Percentiles rank a stretch among this genome's conserved stretches.
These are phyloP conservation scores for Vulpes ferrilata DNA, from an alignment of 2,113 vertebrate species.

Conservation along the genomic window DNA sequence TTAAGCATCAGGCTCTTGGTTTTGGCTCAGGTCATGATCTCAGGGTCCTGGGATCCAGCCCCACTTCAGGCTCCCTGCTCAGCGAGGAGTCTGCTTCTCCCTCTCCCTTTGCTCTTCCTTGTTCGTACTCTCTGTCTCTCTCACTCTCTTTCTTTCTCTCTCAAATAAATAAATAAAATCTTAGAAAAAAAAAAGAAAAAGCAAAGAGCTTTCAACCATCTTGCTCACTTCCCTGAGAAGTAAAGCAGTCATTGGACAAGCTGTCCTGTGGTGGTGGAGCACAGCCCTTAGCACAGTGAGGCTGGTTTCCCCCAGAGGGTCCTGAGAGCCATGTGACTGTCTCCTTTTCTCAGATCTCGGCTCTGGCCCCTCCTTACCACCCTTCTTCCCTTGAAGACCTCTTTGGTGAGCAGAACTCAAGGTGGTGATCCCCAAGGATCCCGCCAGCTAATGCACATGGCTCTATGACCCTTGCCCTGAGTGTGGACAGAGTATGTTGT, in stretches of 20 bases:
- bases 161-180: not conserved
- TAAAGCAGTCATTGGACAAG: too few relatives aligned
- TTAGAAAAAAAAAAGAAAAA: not conserved
- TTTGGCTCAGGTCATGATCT: not conserved
- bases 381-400: not conserved
- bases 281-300: not conserved
- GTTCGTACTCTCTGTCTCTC: not conserved
- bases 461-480: not conserved
- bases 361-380: not conserved
- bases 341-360: not conserved
- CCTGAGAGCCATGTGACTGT: not conserved
- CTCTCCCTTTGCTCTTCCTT: not conserved
- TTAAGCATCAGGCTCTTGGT: not conserved
- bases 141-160: not conserved
- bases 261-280: fast-evolving
- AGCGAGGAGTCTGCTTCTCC: not conserved
- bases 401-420: not conserved
- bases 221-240: not conserved
- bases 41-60: not conserved
- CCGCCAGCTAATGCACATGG: too few relatives aligned
- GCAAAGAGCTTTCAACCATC: not conserved
- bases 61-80: not conserved
- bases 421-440: not conserved
- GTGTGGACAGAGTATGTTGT: too few relatives aligned
- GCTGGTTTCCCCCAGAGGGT: fast-evolving